phyloP scores from a whole-genome alignment of 2,113 vertebrate species.

The Phyllostomus discolor region DNA sequence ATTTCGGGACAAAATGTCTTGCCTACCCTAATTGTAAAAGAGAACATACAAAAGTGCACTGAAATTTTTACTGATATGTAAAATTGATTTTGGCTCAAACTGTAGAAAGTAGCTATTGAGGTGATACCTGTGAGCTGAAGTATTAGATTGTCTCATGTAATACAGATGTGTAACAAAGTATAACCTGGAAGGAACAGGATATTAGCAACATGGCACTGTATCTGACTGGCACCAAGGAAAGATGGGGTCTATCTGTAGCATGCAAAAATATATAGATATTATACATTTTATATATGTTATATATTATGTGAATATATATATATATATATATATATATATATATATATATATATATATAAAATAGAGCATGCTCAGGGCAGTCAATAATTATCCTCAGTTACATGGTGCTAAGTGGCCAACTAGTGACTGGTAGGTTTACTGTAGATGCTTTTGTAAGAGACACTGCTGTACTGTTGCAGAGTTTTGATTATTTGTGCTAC shows the following conservation, averaged over 20 bases:
- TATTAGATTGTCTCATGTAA: neutral
- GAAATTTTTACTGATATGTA: neutral
- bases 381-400: neutral
- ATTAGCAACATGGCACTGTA: neutral
- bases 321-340: no score
- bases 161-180: neutral
- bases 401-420: neutral
- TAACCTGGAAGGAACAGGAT: neutral
- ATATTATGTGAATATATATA: no score
- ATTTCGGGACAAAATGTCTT: neutral
- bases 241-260: neutral
- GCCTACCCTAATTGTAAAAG: neutral
- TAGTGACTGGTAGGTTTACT: neutral
- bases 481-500: neutral
- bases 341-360: no score
- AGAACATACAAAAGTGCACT: neutral
- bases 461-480: neutral
- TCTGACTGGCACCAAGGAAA: neutral
- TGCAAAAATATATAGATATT: neutral
- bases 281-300: no score
- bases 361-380: neutral
- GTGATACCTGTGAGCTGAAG: no score
- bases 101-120: neutral
- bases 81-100: neutral
- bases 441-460: neutral